Conservation (phyloP, 2,113 vertebrate species). For the Noturus placidus region DNA sequence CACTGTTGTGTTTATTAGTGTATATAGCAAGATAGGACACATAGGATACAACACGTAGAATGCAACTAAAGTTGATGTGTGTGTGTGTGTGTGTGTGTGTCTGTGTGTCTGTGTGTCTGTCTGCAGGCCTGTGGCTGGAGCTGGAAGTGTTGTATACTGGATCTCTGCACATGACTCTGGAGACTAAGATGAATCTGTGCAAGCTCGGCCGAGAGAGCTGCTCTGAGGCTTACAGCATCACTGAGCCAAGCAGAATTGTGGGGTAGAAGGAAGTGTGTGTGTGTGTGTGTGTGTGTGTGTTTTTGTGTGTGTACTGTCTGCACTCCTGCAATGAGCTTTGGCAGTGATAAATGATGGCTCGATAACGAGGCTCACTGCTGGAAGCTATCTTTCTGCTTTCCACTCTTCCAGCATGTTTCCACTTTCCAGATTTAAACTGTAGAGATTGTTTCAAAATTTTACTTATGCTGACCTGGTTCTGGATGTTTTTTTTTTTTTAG, state of each 20-base stretch:
- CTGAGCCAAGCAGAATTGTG: slow-evolving; percentile 55
- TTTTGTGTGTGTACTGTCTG: background rate
- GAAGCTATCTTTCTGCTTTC: background rate
- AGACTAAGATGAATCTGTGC: slow-evolving; percentile 88
- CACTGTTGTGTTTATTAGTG: background rate
- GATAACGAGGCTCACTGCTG: background rate
- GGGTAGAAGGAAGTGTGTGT: slow-evolving; percentile 58
- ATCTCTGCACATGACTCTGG: slow-evolving; percentile 84
- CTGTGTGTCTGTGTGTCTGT: slow-evolving; percentile 19
- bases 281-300: slow-evolving; percentile 31
- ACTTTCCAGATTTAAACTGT: background rate
- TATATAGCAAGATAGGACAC: background rate
- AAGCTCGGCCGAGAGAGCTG: slow-evolving; percentile 81
- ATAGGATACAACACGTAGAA: background rate
- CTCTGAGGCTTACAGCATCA: slow-evolving; percentile 61
- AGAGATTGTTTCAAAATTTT: background rate
- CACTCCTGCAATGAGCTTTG: background rate
- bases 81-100: slow-evolving; percentile 21
- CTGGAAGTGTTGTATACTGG: slow-evolving; percentile 83
- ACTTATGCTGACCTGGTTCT: background rate
- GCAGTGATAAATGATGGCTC: background rate
- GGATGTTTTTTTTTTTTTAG: no score
- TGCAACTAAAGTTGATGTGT: background rate
- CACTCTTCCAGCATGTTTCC: background rate
- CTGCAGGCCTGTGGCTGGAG: slow-evolving; percentile 84